Base-by-base conservation (phyloP, 2,888 invertebrate genomes). In the Byasa hedistus region DNA sequence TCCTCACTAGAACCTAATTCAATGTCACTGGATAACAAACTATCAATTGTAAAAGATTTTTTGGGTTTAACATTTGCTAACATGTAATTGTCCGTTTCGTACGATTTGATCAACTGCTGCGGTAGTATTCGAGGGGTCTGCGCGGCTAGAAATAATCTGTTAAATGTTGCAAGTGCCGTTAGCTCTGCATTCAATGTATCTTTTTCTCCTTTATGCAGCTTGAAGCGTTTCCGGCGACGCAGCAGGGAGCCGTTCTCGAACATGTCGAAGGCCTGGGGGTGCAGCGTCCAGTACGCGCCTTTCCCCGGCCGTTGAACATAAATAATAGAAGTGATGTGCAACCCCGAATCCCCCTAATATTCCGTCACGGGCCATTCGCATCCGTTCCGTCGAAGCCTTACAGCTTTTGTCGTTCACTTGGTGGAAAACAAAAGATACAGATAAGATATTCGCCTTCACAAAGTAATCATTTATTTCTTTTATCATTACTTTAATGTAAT, bases 221-320 rank as follows among this genome's bases (percentile, higher is more conserved):
- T 97, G 89, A 97, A 97, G 7, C 97, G 92, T 83, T 97, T 97
- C 69, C 96, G 91, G 56, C 97, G 92, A 36, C 97, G 91, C 44
- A 97, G 89, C 68, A 96, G 93, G 61, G 96, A 96, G 24, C 98
- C 98, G 85, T 98, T 98, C 82, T 98, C 96, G 83, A 96, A 96
- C 96, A 96, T 96, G 82, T 95, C 95, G 75, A 96, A 94, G 32
- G 96, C 96, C 77, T 95, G 94, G 22, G 96, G 96, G 79, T 96
- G 96, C 62, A 97, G 91, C n/a, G 96, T 95, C 96, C 96, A 96
- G 85, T 96, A 96, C 69, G 96, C 96, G 36, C 96, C 96, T 85
- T 97, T 96, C 58, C 96, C 96, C 15, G 96, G 96, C 72, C 71
- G 70, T 73, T 70, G 69, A 72, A 69, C 73, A 73, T 76, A 73